phyloP scores from a whole-genome alignment of 2,888 invertebrate species.

The Netelia fuscicornis region DNA sequence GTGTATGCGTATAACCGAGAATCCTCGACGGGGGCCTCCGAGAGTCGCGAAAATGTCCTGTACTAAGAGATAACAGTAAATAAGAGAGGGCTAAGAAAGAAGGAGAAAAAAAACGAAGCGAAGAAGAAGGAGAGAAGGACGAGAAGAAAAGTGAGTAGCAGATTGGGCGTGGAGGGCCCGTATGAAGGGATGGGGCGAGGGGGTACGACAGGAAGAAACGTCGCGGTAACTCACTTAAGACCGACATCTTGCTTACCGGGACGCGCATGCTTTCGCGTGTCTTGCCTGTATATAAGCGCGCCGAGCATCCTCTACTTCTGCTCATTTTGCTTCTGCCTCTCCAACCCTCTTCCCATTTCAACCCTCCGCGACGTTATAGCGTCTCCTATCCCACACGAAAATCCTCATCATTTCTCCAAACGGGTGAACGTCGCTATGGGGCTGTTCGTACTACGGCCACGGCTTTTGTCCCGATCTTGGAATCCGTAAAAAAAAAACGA shows the following conservation, averaged over 20 bases:
- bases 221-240: slow-evolving; percentile 74
- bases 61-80: slow-evolving; percentile 69
- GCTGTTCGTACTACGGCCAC: slow-evolving; percentile 1
- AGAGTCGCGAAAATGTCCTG: slow-evolving; percentile 64
- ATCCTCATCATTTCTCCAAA: slow-evolving; percentile 57
- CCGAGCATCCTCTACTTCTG: slow-evolving; percentile 4
- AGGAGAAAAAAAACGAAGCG: slow-evolving; percentile 3
- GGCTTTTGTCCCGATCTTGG: background rate
- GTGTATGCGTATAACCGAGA: background rate
- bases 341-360: slow-evolving; percentile 16
- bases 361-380: slow-evolving; percentile 15
- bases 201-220: slow-evolving; percentile 53
- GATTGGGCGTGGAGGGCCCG: slow-evolving; percentile 21
- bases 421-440: slow-evolving; percentile 20
- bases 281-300: background rate
- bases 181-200: slow-evolving; percentile 22
- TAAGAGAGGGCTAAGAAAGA: slow-evolving; percentile 56
- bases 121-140: slow-evolving; percentile 46
- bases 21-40: slow-evolving; percentile 47
- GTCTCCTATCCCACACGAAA: slow-evolving; percentile 48
- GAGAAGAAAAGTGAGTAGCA: slow-evolving; percentile 37
- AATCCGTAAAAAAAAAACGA: background rate
- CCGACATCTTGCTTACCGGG: slow-evolving; percentile 64
- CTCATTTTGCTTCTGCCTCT: slow-evolving; percentile 31
- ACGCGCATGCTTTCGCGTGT: slow-evolving; percentile 24